These are phyloP conservation scores for Augiades crinisus DNA, from an alignment of 2,888 invertebrate genomes.

Conservation along the genomic window DNA sequence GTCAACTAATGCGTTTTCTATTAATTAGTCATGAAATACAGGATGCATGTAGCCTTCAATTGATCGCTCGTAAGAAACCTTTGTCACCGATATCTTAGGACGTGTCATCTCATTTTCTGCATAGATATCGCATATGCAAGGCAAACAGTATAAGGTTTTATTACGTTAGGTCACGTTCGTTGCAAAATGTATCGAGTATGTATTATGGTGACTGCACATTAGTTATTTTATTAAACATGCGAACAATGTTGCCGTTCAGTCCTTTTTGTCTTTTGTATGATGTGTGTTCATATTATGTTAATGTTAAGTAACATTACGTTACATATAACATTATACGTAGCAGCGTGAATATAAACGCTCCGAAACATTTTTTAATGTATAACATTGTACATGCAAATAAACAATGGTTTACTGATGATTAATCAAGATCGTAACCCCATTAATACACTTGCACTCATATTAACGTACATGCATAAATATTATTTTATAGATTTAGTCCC, in stretches of 20 bases:
- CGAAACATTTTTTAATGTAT: too few species aligned
- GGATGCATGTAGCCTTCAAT: neutral
- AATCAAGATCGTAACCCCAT: too few species aligned
- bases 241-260: neutral
- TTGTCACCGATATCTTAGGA: slow-evolving; percentile 11
- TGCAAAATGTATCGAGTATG: slow-evolving; percentile 12
- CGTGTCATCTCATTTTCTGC: slow-evolving; percentile 11
- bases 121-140: slow-evolving; percentile 5
- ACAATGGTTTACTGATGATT: too few species aligned
- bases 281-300: too few species aligned
- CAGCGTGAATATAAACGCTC: too few species aligned
- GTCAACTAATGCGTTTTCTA: neutral
- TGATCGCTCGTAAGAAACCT: slow-evolving; percentile 5
- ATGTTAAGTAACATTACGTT: too few species aligned
- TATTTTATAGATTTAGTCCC: too few species aligned
- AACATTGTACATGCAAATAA: too few species aligned
- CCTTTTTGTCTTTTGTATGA: neutral
- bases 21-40: slow-evolving; percentile 11
- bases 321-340: too few species aligned
- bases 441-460: too few species aligned
- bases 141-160: slow-evolving; percentile 28
- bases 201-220: neutral
- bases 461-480: too few species aligned
- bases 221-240: neutral
- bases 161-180: slow-evolving; percentile 42